Evolutionary conservation across 2,888 invertebrate genomes (phyloP), one percentile per base, ranked within the genome.

Genomic region (Nudaria mundana): DNA sequence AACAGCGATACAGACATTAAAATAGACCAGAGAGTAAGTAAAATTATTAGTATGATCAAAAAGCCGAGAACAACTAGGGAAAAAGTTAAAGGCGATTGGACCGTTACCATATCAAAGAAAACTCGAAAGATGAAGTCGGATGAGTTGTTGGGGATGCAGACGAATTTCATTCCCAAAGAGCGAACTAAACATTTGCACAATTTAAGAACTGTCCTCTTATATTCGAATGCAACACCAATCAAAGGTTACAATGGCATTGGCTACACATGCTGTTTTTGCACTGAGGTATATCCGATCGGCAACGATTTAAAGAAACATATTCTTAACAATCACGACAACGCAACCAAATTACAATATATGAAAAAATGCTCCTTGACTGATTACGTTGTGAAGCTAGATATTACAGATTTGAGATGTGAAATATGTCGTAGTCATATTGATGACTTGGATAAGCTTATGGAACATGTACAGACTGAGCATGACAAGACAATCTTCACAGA

Each of bases 141-240:
- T n/a, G 24, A 7, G 25, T 14, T 25, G 5, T 5, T 30, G 13
- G 35, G 3, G 0, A 16, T 28, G n/a, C 18, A 36, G 22, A 30
- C 8, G 4, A 14, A 23, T 5, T 13, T 13, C 14, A 10, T 12
- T 3, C 7, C 4, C 28, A 32, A n/a, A 23, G 59, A 58, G 23
- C 35, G 45, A 15, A 22, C 32, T 3, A 56, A 56, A 26, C 56
- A 56, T 32, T 25, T 52, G 5, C 35, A 48, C 16, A 82, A 82
- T 35, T 52, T 77, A 23, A 55, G 56, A 26, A 66, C 60, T 5
- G 65, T 82, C 10, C 48, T 82, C 0, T 30, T 51, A 8, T 40
- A 63, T 46, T 68, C 81, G 0, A 81, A 81, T 38, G 81, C 81
- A 0, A 80, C 81, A 2, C 81, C 81, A 0, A 72, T 83, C 3